Conservation (phyloP, 2,888 invertebrate species). For the Microplitis deprimator region DNA sequence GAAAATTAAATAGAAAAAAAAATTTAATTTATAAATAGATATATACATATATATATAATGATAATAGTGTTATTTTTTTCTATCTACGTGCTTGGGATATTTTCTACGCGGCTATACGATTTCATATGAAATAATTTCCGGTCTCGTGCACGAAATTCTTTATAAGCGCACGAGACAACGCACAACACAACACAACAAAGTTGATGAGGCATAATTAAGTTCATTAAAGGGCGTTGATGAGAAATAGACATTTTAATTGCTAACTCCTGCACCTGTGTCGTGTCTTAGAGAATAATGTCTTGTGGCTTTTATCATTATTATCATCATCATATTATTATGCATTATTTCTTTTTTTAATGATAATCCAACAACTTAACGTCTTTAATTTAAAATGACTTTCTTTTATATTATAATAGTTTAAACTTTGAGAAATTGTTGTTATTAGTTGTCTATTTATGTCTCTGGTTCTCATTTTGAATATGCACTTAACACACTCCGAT, state of each 20-base stretch:
- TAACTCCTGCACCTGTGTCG: conserved; percentile 18
- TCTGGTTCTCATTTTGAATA: conserved; percentile 6
- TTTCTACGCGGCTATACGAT: background rate
- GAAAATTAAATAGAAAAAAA: background rate
- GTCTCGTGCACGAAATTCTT: conserved; percentile 34
- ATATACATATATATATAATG: background rate
- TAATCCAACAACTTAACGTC: conserved; percentile 19
- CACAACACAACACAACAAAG: conserved; percentile 19
- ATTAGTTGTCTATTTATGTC: background rate
- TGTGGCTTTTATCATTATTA: conserved; percentile 2
- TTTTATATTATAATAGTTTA: background rate
- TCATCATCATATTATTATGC: background rate
- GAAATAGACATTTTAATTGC: conserved; percentile 32
- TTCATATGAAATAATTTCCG: conserved; percentile 37
- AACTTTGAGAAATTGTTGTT: conserved; percentile 9
- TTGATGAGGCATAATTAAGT: conserved; percentile 45
- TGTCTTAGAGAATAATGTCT: conserved; percentile 11
- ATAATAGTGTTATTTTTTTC: background rate
- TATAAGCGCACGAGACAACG: background rate
- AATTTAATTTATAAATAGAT: background rate
- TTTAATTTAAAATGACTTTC: background rate
- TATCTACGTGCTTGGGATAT: conserved; percentile 32
- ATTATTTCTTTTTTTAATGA: background rate
- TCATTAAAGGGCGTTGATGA: conserved; percentile 43
- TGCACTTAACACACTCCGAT: conserved; percentile 25